These are phyloP conservation scores for Poecilia gillii DNA, from an alignment of 2,797 vertebrate genomes.

Conservation along the genomic window DNA sequence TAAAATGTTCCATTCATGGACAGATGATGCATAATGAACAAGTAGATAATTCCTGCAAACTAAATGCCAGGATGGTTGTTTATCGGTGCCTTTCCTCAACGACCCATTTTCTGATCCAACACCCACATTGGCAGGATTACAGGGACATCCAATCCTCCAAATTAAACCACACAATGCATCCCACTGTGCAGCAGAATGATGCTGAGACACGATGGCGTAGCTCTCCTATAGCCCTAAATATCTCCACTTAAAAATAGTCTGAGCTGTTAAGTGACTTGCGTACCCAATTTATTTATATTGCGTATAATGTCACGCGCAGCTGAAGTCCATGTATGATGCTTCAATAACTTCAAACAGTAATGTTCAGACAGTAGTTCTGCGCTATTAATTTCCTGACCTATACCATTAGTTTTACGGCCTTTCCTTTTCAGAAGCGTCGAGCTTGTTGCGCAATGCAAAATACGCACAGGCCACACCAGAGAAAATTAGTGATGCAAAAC, in stretches of 20 bases:
- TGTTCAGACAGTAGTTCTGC: background rate
- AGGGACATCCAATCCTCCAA: slow-evolving; percentile 16
- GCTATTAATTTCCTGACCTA: background rate
- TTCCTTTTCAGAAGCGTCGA: background rate
- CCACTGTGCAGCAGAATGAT: slow-evolving; percentile 6
- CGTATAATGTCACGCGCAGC: too few relatives aligned
- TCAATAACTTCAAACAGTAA: background rate
- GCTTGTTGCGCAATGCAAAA: background rate
- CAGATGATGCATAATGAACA: background rate
- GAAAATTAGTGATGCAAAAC: background rate
- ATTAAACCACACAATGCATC: slow-evolving; percentile 17
- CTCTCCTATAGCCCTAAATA: slow-evolving; percentile 4
- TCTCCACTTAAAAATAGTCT: slow-evolving; percentile 12
- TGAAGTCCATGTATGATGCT: background rate
- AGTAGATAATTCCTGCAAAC: background rate
- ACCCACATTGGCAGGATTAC: slow-evolving; percentile 19
- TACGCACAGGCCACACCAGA: background rate
- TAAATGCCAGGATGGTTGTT: slow-evolving; percentile 12
- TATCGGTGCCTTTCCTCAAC: slow-evolving; percentile 1
- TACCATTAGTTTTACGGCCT: background rate
- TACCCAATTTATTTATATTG: background rate
- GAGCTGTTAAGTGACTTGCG: background rate
- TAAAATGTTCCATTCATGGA: background rate
- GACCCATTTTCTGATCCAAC: slow-evolving; percentile 17
- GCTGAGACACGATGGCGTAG: background rate